Conservation (phyloP, 2,113 vertebrate species). For the Muscicapa adusta region DNA sequence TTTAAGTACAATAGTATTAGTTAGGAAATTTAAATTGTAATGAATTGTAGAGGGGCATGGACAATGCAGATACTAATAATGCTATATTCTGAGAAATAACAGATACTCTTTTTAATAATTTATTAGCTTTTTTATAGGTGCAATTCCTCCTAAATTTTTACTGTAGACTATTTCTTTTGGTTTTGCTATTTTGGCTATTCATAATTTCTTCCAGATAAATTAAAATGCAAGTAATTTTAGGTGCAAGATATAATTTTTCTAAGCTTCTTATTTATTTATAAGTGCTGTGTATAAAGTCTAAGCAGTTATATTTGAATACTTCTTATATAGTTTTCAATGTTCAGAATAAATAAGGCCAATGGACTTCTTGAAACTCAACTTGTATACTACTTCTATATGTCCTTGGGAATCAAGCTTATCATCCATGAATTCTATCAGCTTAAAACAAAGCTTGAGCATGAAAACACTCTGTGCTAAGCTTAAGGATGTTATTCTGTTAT, state of each 20-base stretch:
- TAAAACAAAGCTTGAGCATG: not conserved
- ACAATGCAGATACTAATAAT: not conserved
- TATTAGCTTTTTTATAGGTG: not conserved
- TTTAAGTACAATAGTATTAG: not conserved
- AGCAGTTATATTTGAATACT: not conserved
- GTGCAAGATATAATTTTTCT: not conserved
- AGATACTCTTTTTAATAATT: conserved; percentile 20
- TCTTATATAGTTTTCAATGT: not conserved
- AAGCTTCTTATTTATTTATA: not conserved
- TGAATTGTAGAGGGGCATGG: not conserved
- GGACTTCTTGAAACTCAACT: not conserved
- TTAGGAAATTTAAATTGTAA: conserved; percentile 37
- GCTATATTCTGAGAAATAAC: not conserved
- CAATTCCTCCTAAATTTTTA: not conserved
- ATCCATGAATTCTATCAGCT: not conserved
- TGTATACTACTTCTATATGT: not conserved
- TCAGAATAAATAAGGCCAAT: not conserved
- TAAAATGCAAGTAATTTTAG: not conserved
- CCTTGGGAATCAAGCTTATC: not conserved
- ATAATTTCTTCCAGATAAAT: not conserved
- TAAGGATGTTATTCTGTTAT: not conserved
- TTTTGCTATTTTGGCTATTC: not conserved
- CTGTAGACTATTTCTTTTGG: not conserved
- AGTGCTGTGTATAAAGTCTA: not conserved
- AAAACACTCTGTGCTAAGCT: not conserved